Evolutionary conservation across 2,797 vertebrate genomes (phyloP), one percentile per base, ranked within the genome.

Genomic region (Semotilus atromaculatus): DNA sequence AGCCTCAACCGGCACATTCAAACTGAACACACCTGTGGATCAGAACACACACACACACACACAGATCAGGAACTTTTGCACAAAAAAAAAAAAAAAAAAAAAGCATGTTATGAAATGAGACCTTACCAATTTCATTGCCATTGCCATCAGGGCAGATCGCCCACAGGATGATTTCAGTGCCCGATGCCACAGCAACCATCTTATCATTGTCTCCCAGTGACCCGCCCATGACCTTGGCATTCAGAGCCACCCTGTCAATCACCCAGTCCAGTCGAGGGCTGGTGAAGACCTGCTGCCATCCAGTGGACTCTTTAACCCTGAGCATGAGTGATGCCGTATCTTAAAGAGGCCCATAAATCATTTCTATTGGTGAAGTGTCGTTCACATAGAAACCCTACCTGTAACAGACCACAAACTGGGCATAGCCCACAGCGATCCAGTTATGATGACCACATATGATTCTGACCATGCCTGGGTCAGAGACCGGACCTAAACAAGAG

Each of bases 231-330:
- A 97, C 97, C 53, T 96, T 97, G 86, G 97, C 96, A 4, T 97
- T 97, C 51, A 98, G 96, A 0, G 97, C 97, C 3, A 97, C 95
- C 1, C 96, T 90, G 86, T 98, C 97, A 0, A 98, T 97, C 60
- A 96, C 90, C 96, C 97, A 97, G 72, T 98, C 97, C 51, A 98
- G 91, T 4, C 96, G 96, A 0, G 97, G 97, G 43, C 97, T 97
- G 6, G 95, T 96, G 90, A 98, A 98, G 3, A 97, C 96, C 90
- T 97, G 95, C 93, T 98, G 97, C 97, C 97, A 98, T 0, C 97
- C 97, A 0, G 96, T 96, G 0, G 96, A 96, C 90, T 98, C 97
- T 91, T 97, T 97, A 89, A 98, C 94, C 91, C 97, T 98, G 88
- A 3, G 34, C 31, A 55, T 53, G 58, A 21, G 16, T 43, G 31